Evolutionary conservation across 2,888 invertebrate genomes (phyloP), one percentile per base, ranked within the genome.

Genomic region (Orthosia incerta): DNA sequence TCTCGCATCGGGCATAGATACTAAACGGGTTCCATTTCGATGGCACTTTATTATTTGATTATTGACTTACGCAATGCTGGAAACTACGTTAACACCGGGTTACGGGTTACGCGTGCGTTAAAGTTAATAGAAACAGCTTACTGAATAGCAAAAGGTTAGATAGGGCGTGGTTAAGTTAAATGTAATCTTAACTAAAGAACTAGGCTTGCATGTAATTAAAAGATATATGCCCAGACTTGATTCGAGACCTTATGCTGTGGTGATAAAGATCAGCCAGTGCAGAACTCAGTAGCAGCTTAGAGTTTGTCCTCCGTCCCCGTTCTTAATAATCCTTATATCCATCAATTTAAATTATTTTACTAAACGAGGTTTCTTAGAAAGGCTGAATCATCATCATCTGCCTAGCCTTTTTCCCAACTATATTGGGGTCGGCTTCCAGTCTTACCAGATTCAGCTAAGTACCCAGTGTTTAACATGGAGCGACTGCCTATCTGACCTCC

Each of bases 11-110:
- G 64, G 80, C 78, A 64, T 86, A 79, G 83, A 86, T 77, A 72
- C 77, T 74, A 81, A 85, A 86, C 88, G 72, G 87, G 88, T 86
- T 85, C 46, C 57, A 79, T 71, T 77, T 71, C 80, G 83, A 86
- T 80, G 82, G 69, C 76, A 79, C 79, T 74, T 79, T 82, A 83
- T 85, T 83, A 86, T 86, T 82, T 80, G 80, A 77, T 77, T 87
- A 80, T 39, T 63, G 46, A 59, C 66, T 87, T 87, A 82, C 69
- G 79, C 77, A 80, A 87, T 75, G 11, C 5, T 71, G 61, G 51
- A 74, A 77, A 82, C 74, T 61, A 74, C 13, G 26, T 59, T 39
- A 66, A 74, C 59, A 76, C 74, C 65, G 63, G 63, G 64, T 79
- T 79, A 82, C 84, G 62, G 63, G 64, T 79, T 79, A 82, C 84